Conservation (phyloP, 2,113 vertebrate species). For the Entomyzon cyanotis region DNA sequence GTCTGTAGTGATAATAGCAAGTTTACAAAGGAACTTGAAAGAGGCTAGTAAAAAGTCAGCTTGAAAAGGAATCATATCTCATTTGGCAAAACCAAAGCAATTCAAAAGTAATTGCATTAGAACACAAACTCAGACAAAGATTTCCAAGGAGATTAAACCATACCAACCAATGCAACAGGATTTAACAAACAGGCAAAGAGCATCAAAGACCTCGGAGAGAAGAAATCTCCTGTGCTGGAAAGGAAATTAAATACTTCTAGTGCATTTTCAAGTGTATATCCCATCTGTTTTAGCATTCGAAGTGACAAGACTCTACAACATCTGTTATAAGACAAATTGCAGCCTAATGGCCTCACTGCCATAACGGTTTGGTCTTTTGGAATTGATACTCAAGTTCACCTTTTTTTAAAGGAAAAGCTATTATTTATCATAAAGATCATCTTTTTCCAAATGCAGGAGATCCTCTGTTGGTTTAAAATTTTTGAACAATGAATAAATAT, state of each 20-base stretch:
- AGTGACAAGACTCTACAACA: conserved; percentile 51
- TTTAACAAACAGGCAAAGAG: conserved; percentile 19
- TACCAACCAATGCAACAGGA: conserved; percentile 6
- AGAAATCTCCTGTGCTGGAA: conserved; percentile 38
- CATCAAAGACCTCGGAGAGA: conserved; percentile 43
- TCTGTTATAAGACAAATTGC: conserved; percentile 65
- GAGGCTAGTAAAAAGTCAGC: conserved; percentile 20
- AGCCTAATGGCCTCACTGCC: conserved; percentile 47
- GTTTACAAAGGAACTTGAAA: conserved; percentile 10
- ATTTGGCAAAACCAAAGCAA: conserved; percentile 39
- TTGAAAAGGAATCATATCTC: conserved; percentile 7
- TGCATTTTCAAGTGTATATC: conserved; percentile 48
- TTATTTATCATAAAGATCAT: conserved; percentile 41
- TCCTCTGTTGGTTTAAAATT: conserved; percentile 1
- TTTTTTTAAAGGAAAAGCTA: conserved; percentile 34
- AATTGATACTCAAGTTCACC: conserved; percentile 49
- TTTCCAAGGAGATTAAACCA: conserved; percentile 34
- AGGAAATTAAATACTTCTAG: conserved; percentile 66
- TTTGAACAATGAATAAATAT: conserved; percentile 32
- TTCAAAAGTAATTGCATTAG: conserved; percentile 32
- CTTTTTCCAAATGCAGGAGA: background rate
- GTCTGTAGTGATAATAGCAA: background rate
- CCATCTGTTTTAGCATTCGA: conserved; percentile 66
- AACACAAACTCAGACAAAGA: conserved; percentile 12
- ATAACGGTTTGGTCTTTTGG: conserved; percentile 44